Base-by-base conservation (phyloP, 2,888 invertebrate species). In the Xestobium rufovillosum region DNA sequence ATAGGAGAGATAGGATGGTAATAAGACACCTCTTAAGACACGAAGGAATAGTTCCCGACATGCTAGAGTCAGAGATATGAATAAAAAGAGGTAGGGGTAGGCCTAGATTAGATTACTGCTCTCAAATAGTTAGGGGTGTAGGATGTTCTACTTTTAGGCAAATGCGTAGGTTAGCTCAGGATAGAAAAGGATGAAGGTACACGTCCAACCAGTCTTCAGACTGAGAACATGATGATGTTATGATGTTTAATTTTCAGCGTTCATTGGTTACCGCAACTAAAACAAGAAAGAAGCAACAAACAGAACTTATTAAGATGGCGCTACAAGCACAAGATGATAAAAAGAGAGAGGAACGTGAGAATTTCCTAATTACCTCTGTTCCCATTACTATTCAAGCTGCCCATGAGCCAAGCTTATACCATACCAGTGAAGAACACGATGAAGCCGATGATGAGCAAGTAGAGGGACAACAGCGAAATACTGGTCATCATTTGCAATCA, bases 211-310 rank as follows among this genome's bases (percentile, higher is more conserved):
- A n/a, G n/a, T n/a, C n/a, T n/a, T n/a, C n/a, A n/a, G n/a, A n/a
- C n/a, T n/a, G n/a, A n/a, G n/a, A n/a, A n/a, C 6, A 19, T 8
- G 23, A 19, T 19, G 6, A 8, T 19, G n/a, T 19, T 19, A 19
- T 8, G 6, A 19, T 6, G n/a, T 8, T 6, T 19, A n/a, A 10
- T 43, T 59, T 60, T 12, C 64, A 91, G 88, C 76, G 90, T 45
- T 90, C 95, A 3, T 68, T 96, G 53, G 97, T 99, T 30, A 97
- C 98, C 14, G 97, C 98, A 6, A 97, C 97, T 0, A 95, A 97
- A 63, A 98, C 97, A 0, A 76, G 98, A 12, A 91, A 98, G 61
- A 99, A 98, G 63, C 97, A 98, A 63, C 96, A 98, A 66, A 96
- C 97, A 12, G 98, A 99, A 67, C 80, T 97, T 41, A 92, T 99